Conservation (phyloP, 2,888 invertebrate genomes). For the Agriopis marginaria region DNA sequence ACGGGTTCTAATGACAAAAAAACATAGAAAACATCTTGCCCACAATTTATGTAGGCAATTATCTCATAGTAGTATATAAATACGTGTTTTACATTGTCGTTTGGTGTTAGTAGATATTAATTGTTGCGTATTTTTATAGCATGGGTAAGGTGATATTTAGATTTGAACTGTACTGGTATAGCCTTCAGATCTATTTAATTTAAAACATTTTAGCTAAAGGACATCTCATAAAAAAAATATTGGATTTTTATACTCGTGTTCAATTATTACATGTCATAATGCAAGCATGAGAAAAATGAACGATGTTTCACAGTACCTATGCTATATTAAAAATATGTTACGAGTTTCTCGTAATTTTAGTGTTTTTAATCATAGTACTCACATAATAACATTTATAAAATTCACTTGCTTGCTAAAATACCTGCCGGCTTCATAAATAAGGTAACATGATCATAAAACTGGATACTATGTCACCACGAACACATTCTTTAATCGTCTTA, state of each 20-base stretch:
- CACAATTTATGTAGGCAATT: neutral
- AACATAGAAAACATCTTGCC: neutral
- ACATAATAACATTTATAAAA: neutral
- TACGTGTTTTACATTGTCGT: slow-evolving; percentile 1
- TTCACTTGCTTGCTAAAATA: slow-evolving; percentile 2
- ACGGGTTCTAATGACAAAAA: neutral
- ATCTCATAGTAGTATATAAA: slow-evolving; percentile 6
- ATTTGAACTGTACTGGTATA: neutral
- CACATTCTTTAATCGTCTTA: too few relatives aligned
- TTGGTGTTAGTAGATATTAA: slow-evolving; percentile 31
- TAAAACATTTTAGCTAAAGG: neutral
- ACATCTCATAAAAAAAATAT: too few relatives aligned
- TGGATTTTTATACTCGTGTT: neutral
- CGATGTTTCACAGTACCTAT: neutral
- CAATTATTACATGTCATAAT: neutral
- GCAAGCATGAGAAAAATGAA: neutral
- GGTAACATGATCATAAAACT: neutral
- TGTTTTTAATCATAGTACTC: neutral
- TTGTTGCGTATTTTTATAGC: neutral
- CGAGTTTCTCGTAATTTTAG: slow-evolving; percentile 12
- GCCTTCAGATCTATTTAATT: neutral
- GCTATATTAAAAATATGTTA: slow-evolving; percentile 1
- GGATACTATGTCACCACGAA: neutral
- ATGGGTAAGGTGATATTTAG: neutral
- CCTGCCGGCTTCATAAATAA: neutral